A percentile compares a stretch with the other conserved stretches of the same genome.
Conservation (phyloP, 1,140 invertebrate species). For the Bombus sylvicola region DNA sequence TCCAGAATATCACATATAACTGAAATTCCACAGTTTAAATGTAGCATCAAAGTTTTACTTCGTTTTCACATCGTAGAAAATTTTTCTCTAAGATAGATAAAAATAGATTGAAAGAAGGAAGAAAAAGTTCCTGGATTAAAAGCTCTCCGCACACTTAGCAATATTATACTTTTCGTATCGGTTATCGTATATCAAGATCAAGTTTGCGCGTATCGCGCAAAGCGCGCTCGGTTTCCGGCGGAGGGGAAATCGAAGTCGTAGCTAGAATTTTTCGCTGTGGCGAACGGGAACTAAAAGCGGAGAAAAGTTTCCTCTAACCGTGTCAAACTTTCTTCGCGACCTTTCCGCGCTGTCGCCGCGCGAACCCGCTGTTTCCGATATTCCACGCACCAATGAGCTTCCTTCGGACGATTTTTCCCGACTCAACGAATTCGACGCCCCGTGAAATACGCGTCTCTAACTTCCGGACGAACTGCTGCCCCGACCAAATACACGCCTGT, state of each 20-base stretch:
- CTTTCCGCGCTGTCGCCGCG: constrained; percentile 29
- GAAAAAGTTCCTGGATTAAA: background rate
- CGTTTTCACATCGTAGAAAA: background rate
- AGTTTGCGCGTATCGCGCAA: background rate
- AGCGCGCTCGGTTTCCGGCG: background rate
- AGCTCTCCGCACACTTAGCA: background rate
- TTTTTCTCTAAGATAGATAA: background rate
- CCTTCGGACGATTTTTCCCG: constrained; percentile 22
- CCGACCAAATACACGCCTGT: background rate
- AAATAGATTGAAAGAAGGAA: background rate
- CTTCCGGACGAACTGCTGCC: background rate
- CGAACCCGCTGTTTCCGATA: constrained; percentile 19
- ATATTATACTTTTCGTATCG: background rate
- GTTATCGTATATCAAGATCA: background rate
- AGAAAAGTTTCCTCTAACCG: constrained; percentile 29
- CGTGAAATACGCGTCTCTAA: constrained; percentile 29
- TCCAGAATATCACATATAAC: no score
- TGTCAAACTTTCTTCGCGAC: constrained; percentile 32
- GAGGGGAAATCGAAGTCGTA: background rate
- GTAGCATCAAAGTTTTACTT: background rate
- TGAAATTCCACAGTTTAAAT: no score
- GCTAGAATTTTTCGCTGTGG: background rate
- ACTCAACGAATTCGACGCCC: constrained; percentile 33
- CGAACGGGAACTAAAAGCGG: background rate
- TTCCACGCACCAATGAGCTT: constrained; percentile 30